Percentiles rank a stretch among this genome's conserved stretches.
phyloP scores from a whole-genome alignment of 2,113 vertebrate genomes.

The Ondatra zibethicus region DNA sequence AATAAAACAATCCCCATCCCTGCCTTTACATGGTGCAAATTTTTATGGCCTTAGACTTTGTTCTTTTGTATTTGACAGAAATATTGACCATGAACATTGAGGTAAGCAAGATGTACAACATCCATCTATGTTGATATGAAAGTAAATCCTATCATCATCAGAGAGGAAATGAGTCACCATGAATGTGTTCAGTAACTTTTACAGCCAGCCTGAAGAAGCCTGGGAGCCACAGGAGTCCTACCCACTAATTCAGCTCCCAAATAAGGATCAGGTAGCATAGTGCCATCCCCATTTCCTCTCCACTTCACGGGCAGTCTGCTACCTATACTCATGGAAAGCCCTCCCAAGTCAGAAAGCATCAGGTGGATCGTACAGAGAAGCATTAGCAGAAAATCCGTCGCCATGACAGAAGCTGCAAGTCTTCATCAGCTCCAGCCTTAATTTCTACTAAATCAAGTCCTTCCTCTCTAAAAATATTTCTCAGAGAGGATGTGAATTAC shows the following conservation, averaged over 20 bases:
- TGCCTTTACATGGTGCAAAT: not conserved
- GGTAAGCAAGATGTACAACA: not conserved
- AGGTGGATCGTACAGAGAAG: not conserved
- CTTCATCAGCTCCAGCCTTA: not conserved
- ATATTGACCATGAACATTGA: not conserved
- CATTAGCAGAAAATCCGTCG: not conserved
- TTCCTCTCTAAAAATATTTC: not conserved
- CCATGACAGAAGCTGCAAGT: not conserved
- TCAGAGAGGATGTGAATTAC: not conserved
- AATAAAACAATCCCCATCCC: not conserved
- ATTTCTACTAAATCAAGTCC: not conserved
- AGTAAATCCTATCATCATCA: not conserved
- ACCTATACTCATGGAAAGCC: not conserved
- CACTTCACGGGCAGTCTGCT: not conserved
- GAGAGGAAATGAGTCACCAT: slow-evolving; percentile 58
- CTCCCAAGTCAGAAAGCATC: not conserved
- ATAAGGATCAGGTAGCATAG: not conserved
- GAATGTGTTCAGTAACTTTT: slow-evolving; percentile 63
- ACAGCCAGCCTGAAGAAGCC: not conserved
- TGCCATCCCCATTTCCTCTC: no score
- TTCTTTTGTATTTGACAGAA: slow-evolving; percentile 50
- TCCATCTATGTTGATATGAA: not conserved
- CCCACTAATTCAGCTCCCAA: not conserved
- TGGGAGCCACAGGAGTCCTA: not conserved
- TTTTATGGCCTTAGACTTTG: slow-evolving; percentile 48